phyloP scores from a whole-genome alignment of 2,888 invertebrate genomes.

The Eilema sororculum region DNA sequence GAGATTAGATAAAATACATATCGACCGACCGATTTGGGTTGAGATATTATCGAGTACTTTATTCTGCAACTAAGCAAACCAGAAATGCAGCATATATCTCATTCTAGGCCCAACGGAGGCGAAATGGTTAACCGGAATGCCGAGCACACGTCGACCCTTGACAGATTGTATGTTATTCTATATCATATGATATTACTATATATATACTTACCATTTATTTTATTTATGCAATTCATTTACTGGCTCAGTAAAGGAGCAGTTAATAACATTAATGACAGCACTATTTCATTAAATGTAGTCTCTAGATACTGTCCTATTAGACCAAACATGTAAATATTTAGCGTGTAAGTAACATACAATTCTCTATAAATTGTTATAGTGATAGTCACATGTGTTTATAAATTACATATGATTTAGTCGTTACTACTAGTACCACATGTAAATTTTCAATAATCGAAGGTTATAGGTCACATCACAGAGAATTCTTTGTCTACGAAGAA shows the following conservation, averaged over 20 bases:
- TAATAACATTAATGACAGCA: conserved; percentile 39
- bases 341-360: neutral
- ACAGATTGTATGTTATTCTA: conserved; percentile 84
- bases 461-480: neutral
- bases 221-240: conserved; percentile 34
- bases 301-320: neutral
- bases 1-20: neutral
- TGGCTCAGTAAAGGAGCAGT: conserved; percentile 19
- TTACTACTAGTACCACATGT: neutral
- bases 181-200: conserved; percentile 56
- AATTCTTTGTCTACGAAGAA: neutral
- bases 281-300: conserved; percentile 16
- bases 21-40: neutral
- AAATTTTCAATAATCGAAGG: neutral
- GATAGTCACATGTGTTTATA: neutral
- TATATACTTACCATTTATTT: conserved; percentile 42
- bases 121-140: conserved; percentile 85
- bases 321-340: neutral
- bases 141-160: conserved; percentile 84
- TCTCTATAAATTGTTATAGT: neutral
- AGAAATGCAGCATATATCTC: conserved; percentile 74
- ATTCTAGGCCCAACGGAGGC: conserved; percentile 85
- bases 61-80: conserved; percentile 40
- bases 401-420: neutral
- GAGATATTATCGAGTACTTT: conserved; percentile 12